These are phyloP conservation scores for Mobula hypostoma DNA, from an alignment of 2,113 vertebrate genomes.

Conservation along the genomic window DNA sequence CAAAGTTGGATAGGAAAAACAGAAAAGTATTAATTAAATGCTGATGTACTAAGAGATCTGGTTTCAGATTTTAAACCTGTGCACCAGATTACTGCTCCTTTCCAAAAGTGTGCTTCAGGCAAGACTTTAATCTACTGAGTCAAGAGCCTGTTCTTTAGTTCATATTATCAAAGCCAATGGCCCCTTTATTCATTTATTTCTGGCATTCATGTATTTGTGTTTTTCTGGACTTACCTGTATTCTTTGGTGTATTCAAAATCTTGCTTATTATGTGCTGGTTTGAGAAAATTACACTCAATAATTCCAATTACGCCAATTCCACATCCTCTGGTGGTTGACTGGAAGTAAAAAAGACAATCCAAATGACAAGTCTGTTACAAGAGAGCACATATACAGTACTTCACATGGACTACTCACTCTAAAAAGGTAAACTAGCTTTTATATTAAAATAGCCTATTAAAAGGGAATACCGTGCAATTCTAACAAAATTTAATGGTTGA, in stretches of 20 bases:
- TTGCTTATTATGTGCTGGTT: slow-evolving; percentile 71
- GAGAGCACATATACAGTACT: too few relatives aligned
- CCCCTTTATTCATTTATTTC: background rate
- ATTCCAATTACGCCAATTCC: slow-evolving; percentile 67
- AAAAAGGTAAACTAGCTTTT: background rate
- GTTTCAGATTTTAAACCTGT: background rate
- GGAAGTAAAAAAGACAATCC: slow-evolving; percentile 42
- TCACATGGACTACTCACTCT: background rate
- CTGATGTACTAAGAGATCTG: background rate
- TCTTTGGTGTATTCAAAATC: slow-evolving; percentile 76
- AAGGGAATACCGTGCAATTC: background rate
- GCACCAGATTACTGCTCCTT: too few relatives aligned
- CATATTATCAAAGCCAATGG: background rate
- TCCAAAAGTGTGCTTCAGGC: background rate
- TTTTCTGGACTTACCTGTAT: slow-evolving; percentile 54
- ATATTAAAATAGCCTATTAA: background rate
- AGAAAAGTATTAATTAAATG: too few relatives aligned
- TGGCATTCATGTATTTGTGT: background rate
- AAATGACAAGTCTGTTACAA: background rate
- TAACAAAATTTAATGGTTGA: background rate
- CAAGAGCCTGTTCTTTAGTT: background rate
- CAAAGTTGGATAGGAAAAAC: too few relatives aligned
- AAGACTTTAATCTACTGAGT: background rate
- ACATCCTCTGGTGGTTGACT: slow-evolving; percentile 58
- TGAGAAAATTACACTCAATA: slow-evolving; percentile 73